These are phyloP conservation scores for Ormia ochracea DNA, from an alignment of 2,888 invertebrate genomes.

Conservation along the genomic window DNA sequence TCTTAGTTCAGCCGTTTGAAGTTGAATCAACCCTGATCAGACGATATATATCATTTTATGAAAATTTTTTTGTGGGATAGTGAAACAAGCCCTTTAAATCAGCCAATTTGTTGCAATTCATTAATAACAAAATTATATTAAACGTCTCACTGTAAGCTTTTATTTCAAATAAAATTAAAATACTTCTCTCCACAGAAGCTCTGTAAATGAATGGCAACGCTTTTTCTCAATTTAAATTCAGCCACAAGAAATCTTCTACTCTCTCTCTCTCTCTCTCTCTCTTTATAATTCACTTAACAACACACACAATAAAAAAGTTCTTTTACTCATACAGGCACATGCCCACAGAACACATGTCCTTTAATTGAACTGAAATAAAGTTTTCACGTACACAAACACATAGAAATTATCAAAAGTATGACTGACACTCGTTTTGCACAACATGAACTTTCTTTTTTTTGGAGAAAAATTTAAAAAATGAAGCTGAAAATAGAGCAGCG, in stretches of 20 bases:
- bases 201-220: slow-evolving; percentile 12
- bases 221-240: slow-evolving; percentile 10
- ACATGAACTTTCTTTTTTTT: background rate
- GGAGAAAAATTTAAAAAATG: background rate
- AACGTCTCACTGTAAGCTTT: slow-evolving; percentile 5
- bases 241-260: background rate
- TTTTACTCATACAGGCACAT: slow-evolving; percentile 9
- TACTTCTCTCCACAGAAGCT: slow-evolving; percentile 18
- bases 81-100: too few species aligned
- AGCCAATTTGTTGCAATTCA: too few species aligned
- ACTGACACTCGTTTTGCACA: slow-evolving; percentile 12
- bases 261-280: slow-evolving; percentile 5
- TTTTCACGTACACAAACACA: background rate
- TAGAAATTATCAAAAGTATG: background rate
- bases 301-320: background rate
- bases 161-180: background rate
- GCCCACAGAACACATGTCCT: slow-evolving; percentile 34
- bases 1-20: too few species aligned
- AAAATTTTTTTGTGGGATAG: too few species aligned
- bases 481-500: slow-evolving; percentile 43
- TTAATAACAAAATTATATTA: background rate
- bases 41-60: too few species aligned
- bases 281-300: too few species aligned
- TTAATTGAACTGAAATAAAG: slow-evolving; percentile 27
- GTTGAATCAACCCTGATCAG: too few species aligned